Base-by-base conservation (phyloP, 1,140 invertebrate species). In the Gonatopus flavifemur region DNA sequence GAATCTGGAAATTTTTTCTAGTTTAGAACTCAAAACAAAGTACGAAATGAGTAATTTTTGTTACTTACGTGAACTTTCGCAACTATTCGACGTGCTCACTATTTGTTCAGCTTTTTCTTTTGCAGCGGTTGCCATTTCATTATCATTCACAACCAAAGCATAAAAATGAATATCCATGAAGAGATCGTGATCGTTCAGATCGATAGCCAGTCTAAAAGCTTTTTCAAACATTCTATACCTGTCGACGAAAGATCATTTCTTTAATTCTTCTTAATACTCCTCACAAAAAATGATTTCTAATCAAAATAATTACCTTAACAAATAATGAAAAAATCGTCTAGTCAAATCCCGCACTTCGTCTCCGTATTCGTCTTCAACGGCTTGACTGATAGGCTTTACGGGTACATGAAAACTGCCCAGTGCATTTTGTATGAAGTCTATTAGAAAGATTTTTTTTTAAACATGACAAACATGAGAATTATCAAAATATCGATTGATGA, bases 151-250 rank as follows among this genome's bases (percentile, higher is more conserved):
- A 43, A 84, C 80, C 47, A 84, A 74, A 21, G 91, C 90, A 52
- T 89, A 85, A 74, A 88, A 90, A 66, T 91, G 86, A 31, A 93
- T 83, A 76, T 94, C 91, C 84, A 90, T 85, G 62, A 91, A 91
- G 28, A 91, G 80, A 76, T 91, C 89, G 64, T 88, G 87, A 67
- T 90, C 87, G 22, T 83, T 83, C 43, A 95, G 81, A 70, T 94
- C 91, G 58, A 93, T 88, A 12, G 90, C 91, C 37, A 95, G 75
- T 48, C 90, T 83, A 64, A 93, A 90, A 8, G 92, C 91, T 66
- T 92, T 93, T 64, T 93, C 90, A 70, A 90, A 87, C 38, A 89
- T 78, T 45, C 86, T 84, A 66, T 89, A 86, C 52, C 91, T 91
- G 65, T 1, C 57, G 55, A 60, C 47, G 56, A 59, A 28, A 43